These are phyloP conservation scores for Drosophila mercatorum DNA, from an alignment of 2,888 invertebrate genomes.

Conservation along the genomic window DNA sequence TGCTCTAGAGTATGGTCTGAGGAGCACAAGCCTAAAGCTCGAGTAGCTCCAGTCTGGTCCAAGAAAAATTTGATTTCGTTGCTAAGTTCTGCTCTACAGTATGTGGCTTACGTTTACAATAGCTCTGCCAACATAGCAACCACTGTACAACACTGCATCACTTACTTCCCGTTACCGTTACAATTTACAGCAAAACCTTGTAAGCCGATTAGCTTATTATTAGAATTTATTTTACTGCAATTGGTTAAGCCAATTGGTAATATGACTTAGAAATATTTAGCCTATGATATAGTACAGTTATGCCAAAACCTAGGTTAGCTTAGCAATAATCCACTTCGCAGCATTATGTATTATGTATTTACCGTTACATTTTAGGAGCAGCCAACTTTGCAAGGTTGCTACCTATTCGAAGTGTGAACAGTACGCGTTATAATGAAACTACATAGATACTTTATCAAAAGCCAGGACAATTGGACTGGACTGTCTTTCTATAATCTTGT, in stretches of 20 bases:
- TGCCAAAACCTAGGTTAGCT: constrained; percentile 35
- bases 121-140: constrained; percentile 15
- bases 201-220: constrained; percentile 16
- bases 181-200: not conserved
- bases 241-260: constrained; percentile 37
- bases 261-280: constrained; percentile 28
- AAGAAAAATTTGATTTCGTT: constrained; percentile 10
- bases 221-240: not conserved
- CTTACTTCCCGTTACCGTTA: constrained; percentile 35
- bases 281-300: not conserved
- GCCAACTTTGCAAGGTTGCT: constrained; percentile 25
- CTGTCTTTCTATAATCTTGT: constrained; percentile 58
- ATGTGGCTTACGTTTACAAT: constrained; percentile 1
- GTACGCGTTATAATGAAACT: constrained; percentile 13
- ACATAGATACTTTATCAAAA: constrained; percentile 11
- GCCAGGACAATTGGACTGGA: constrained; percentile 42
- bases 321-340: constrained; percentile 19
- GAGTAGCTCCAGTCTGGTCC: constrained; percentile 24
- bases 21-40: not conserved
- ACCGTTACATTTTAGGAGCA: constrained; percentile 44
- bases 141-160: constrained; percentile 5
- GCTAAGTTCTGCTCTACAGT: constrained; percentile 15
- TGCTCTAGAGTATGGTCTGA: constrained; percentile 84
- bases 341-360: constrained; percentile 22
- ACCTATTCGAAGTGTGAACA: constrained; percentile 23